Conservation (phyloP, 2,888 invertebrate species). For the Cephalotes varians region DNA sequence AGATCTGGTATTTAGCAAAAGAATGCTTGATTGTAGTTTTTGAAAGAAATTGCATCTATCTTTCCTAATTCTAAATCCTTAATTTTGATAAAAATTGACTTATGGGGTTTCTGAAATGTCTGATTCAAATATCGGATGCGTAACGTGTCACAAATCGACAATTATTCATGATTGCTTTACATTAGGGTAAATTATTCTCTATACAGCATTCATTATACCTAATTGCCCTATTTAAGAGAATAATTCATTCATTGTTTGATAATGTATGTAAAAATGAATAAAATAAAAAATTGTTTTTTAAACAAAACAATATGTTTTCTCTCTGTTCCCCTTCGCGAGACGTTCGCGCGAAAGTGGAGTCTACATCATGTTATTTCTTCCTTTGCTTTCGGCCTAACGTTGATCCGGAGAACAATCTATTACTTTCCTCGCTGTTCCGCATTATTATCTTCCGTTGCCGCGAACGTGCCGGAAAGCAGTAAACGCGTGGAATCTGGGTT, state of each 20-base stretch:
- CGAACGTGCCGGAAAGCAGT: conserved; percentile 66
- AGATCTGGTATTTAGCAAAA: no score
- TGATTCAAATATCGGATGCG: background rate
- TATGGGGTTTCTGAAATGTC: no score
- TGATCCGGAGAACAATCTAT: background rate
- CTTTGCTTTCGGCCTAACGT: background rate
- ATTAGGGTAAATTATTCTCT: background rate
- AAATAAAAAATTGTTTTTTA: background rate
- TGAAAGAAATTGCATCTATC: no score
- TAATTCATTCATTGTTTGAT: background rate
- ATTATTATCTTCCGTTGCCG: conserved; percentile 50
- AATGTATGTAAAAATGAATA: background rate
- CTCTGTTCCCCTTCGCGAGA: background rate
- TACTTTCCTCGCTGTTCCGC: conserved; percentile 19
- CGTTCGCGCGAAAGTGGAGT: background rate
- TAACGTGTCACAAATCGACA: background rate
- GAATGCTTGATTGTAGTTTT: no score
- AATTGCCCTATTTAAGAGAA: background rate
- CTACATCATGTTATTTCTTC: background rate
- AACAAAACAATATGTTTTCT: background rate
- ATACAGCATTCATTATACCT: background rate
- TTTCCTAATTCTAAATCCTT: no score
- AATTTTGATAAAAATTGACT: no score
- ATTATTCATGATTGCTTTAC: background rate
- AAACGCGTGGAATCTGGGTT: conserved; percentile 68